Percentiles rank a stretch among this genome's conserved stretches.
Conservation (phyloP, 2,888 invertebrate genomes). For the Drosophila vallismaia region DNA sequence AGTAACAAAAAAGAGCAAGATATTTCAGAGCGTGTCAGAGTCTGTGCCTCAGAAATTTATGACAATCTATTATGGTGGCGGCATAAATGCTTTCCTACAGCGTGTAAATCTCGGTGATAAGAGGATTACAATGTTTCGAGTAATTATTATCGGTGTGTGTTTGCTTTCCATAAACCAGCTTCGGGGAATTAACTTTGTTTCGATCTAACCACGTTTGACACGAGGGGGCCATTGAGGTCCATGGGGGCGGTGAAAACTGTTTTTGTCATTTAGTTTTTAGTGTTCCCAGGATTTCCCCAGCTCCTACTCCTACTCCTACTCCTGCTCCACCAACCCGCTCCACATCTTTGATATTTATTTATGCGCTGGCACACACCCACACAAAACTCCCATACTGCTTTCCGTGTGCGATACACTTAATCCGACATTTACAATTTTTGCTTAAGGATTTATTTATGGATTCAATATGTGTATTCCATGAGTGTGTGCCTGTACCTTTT, state of each 20-base stretch:
- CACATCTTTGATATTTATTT: conserved; percentile 33
- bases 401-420: conserved; percentile 67
- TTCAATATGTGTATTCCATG: conserved; percentile 71
- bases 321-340: background rate
- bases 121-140: conserved; percentile 79
- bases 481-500: conserved; percentile 47
- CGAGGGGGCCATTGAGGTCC: background rate
- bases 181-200: conserved; percentile 75
- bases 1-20: conserved; percentile 16
- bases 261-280: conserved; percentile 72
- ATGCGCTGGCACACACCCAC: conserved; percentile 29
- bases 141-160: conserved; percentile 66
- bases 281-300: conserved; percentile 13
- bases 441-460: conserved; percentile 79
- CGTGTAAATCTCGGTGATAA: conserved; percentile 74
- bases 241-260: conserved; percentile 34
- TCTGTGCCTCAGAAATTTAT: conserved; percentile 16
- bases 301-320: background rate
- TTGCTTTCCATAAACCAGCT: conserved; percentile 47
- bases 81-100: conserved; percentile 52
- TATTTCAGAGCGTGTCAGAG: background rate
- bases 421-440: conserved; percentile 80
- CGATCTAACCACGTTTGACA: conserved; percentile 71
- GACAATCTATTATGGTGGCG: conserved; percentile 46
- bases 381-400: background rate